Evolutionary conservation across 2,888 invertebrate species (phyloP).

Genomic region (Galeopsomyia nigrocyanea): DNA sequence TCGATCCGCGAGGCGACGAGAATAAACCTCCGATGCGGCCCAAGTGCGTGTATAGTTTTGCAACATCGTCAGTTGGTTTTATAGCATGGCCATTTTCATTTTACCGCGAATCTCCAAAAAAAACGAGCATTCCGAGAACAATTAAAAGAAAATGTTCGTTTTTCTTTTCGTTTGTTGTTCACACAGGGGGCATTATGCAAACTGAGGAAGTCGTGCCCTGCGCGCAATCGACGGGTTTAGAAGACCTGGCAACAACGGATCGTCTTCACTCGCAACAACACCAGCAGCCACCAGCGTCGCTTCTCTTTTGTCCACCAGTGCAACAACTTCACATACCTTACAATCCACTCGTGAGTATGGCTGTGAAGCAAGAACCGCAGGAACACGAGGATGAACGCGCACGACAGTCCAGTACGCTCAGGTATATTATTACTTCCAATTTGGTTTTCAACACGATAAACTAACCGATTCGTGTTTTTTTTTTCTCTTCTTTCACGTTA

Average conservation of each 20-base stretch:
- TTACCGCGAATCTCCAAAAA: too few species aligned
- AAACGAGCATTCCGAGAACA: too few species aligned
- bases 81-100: too few species aligned
- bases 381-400: constrained; percentile 63
- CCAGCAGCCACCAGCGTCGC: constrained; percentile 3
- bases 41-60: too few species aligned
- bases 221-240: constrained; percentile 64
- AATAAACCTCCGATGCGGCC: too few species aligned
- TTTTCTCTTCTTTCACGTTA: constrained; percentile 37
- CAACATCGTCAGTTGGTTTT: too few species aligned
- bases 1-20: too few species aligned
- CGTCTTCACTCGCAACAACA: constrained; percentile 15
- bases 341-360: constrained; percentile 56
- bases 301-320: constrained; percentile 49
- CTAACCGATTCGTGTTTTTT: background rate
- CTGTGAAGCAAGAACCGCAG: constrained; percentile 67
- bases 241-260: constrained; percentile 58
- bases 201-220: constrained; percentile 68
- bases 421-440: constrained; percentile 49
- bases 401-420: constrained; percentile 57
- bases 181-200: constrained; percentile 69
- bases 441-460: constrained; percentile 3
- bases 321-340: constrained; percentile 26
- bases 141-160: too few species aligned
- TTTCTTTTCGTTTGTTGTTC: constrained; percentile 35